A percentile compares a stretch with the other conserved stretches of the same genome.
Evolutionary conservation across 1,140 invertebrate genomes (phyloP).

Genomic region (Drosophila tsacasi): DNA sequence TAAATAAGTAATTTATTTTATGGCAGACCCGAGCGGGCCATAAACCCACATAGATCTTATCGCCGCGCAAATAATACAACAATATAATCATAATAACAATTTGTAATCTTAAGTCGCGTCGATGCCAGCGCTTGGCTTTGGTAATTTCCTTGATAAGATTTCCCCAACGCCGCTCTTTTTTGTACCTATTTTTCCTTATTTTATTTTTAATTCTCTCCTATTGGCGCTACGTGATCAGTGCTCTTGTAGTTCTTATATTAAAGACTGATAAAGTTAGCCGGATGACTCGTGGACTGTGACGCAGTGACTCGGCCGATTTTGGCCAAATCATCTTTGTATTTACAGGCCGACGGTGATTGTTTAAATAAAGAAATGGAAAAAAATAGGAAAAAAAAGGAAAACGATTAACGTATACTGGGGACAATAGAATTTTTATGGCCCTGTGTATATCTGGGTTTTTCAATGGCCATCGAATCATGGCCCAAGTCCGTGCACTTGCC

Average conservation of each 20-base stretch:
- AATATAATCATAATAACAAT: constrained; percentile 76
- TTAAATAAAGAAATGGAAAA: constrained; percentile 53
- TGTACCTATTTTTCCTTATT: constrained; percentile 14
- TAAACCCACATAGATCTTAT: constrained; percentile 75
- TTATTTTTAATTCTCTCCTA: constrained; percentile 41
- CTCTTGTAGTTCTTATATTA: constrained; percentile 45
- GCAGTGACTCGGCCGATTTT: constrained; percentile 39
- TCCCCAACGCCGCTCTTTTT: constrained; percentile 4
- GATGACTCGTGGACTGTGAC: constrained; percentile 35
- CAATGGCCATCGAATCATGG: constrained; percentile 37
- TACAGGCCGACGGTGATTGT: constrained; percentile 75
- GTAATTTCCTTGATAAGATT: constrained; percentile 75
- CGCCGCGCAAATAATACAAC: constrained; percentile 72
- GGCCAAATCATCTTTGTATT: constrained; percentile 76
- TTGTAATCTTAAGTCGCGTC: constrained; percentile 76
- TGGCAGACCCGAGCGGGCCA: constrained; percentile 46
- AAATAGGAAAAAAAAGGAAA: constrained; percentile 15
- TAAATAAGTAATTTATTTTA: constrained; percentile 83
- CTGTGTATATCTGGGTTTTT: constrained; percentile 45
- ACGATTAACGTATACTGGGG: constrained; percentile 57
- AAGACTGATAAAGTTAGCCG: constrained; percentile 40
- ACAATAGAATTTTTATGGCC: constrained; percentile 55
- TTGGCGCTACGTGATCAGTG: constrained; percentile 47
- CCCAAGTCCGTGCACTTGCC: constrained; percentile 29
- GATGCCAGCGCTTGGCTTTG: constrained; percentile 65